Evolutionary conservation across 1,140 invertebrate genomes (phyloP), one percentile per base, ranked within the genome.

Genomic region (Orius laevigatus): DNA sequence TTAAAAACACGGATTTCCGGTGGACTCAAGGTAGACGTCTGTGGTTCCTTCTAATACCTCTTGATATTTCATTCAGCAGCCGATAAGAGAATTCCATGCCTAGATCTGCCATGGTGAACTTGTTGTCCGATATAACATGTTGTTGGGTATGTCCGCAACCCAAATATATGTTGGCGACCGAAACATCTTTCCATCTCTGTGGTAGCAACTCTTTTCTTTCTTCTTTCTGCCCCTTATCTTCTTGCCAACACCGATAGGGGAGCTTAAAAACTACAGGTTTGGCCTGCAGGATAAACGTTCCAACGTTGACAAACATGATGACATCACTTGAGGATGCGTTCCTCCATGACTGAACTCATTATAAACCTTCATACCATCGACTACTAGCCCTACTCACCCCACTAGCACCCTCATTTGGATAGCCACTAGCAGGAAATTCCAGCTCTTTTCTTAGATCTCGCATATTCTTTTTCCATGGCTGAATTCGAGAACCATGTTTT

Each of bases 361-460:
- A 51, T 73, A 73, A 16, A 60, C 69, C 15, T 83, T 84, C 71
- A 94, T 80, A 31, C 75, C 83, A 52, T 94, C 87, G 50, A 86
- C 61, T 45, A 96, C 75, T 16, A 97, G 68, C 49, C 93, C 94
- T 14, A 97, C 94, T 64, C 98, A 92, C 52, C 90, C 93, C 58
- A 98, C 88, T n/a, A 36, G 91, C 90, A 55, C 94, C 94, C 92
- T 92, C n/a, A n/a, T 97, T 64, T 98, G 93, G 54, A 98, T 88
- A 16, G 92, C 88, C 14, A 72, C 77, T n/a, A 25, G 76, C 79
- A 47, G 83, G 82, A 33, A 91, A 65, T n/a, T 81, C 87, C 59
- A 78, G 76, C 10, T 70, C 69, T 60, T 81, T 79, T 50, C 94
- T 73, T 44, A n/a, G n/a, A 77, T 70, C 67, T 97, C 92, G 57